These are phyloP conservation scores for Apamea anceps DNA, from an alignment of 2,888 invertebrate species.

Conservation along the genomic window DNA sequence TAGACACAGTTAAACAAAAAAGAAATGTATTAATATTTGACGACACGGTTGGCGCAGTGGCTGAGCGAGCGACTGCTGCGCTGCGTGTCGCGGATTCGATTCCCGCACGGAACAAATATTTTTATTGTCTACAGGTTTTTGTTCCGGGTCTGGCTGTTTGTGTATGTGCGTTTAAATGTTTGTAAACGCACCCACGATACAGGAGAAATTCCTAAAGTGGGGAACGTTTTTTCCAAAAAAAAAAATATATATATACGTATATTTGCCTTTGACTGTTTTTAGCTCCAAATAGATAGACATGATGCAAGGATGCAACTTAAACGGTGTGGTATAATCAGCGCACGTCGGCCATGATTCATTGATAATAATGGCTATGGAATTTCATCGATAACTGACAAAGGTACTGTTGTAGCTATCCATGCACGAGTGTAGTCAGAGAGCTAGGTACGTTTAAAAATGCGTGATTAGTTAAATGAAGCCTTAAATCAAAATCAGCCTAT, in stretches of 20 bases:
- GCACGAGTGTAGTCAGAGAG: constrained; percentile 2
- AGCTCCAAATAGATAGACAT: constrained; percentile 1
- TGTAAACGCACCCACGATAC: too few relatives aligned
- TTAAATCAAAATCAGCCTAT: background rate
- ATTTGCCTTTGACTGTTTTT: background rate
- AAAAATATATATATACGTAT: too few relatives aligned
- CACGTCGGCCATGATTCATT: constrained; percentile 6
- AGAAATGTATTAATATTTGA: too few relatives aligned
- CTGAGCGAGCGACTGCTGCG: too few relatives aligned
- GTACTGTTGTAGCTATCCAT: constrained; percentile 26
- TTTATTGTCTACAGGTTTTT: too few relatives aligned
- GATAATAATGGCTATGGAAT: constrained; percentile 47
- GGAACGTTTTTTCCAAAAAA: too few relatives aligned
- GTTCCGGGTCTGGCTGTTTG: too few relatives aligned
- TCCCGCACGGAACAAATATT: too few relatives aligned
- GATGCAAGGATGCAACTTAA: background rate
- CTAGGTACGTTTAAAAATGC: constrained; percentile 4
- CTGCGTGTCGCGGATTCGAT: too few relatives aligned
- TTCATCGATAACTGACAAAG: constrained; percentile 49
- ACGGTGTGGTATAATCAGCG: constrained; percentile 16
- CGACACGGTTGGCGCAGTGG: too few relatives aligned
- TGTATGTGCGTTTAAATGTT: too few relatives aligned
- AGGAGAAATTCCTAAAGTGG: too few relatives aligned
- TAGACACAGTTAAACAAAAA: background rate
- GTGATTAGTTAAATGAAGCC: background rate